Evolutionary conservation across 2,797 vertebrate genomes (phyloP).

Genomic region (Prionace glauca): DNA sequence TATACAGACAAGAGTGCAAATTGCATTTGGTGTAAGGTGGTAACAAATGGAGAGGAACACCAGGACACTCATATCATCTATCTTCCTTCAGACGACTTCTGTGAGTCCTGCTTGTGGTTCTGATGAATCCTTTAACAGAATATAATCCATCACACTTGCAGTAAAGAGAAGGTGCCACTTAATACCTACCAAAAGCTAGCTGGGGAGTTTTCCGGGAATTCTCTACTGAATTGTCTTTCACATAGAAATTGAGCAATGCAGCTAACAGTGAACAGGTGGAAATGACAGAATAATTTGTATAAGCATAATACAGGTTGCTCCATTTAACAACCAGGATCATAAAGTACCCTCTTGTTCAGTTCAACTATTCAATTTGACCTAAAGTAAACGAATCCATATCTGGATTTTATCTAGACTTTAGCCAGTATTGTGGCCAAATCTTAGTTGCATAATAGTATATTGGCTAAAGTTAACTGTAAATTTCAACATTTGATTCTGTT

Average conservation of each 20-base stretch:
- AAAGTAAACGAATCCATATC: background rate
- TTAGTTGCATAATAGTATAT: background rate
- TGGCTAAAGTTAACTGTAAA: background rate
- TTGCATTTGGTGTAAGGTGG: slow-evolving; percentile 1
- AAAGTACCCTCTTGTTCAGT: background rate
- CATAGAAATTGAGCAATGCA: background rate
- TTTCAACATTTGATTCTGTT: background rate
- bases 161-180: slow-evolving; percentile 29
- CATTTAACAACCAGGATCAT: background rate
- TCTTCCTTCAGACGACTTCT: slow-evolving; percentile 39
- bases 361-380: background rate
- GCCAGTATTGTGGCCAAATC: background rate
- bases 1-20: slow-evolving; percentile 27
- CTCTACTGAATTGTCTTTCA: background rate
- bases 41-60: slow-evolving; percentile 4
- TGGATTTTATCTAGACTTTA: background rate
- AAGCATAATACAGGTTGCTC: background rate
- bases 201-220: background rate
- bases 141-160: slow-evolving; percentile 31
- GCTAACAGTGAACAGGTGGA: background rate
- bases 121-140: slow-evolving; percentile 26
- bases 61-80: slow-evolving; percentile 34
- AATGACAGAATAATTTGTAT: slow-evolving; percentile 5
- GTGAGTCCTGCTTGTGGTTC: background rate
- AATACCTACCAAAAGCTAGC: background rate